phyloP scores from a whole-genome alignment of 2,888 invertebrate genomes.

The Nudaria mundana region DNA sequence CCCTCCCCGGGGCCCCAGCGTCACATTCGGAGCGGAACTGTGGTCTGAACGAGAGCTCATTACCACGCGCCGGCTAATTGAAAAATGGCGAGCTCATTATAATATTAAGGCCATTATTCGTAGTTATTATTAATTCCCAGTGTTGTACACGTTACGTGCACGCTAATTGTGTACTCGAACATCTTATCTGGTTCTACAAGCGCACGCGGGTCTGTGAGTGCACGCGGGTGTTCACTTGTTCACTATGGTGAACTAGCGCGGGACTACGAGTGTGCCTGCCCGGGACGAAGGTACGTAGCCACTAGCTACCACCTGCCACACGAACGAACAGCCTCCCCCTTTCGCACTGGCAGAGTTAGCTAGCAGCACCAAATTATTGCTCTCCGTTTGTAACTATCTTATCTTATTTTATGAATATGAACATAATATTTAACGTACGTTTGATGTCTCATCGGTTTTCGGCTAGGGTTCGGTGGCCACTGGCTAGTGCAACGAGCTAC shows the following conservation, averaged over 20 bases:
- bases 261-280: neutral
- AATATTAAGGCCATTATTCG: slow-evolving; percentile 55
- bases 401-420: neutral
- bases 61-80: slow-evolving; percentile 45
- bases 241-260: neutral
- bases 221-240: too few species aligned
- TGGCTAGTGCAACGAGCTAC: neutral
- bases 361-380: too few species aligned
- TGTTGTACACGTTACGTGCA: slow-evolving; percentile 25
- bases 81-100: slow-evolving; percentile 53
- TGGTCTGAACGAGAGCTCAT: slow-evolving; percentile 40
- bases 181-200: too few species aligned
- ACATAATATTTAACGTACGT: neutral
- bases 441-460: neutral
- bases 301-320: neutral
- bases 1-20: neutral
- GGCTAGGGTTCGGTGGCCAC: neutral
- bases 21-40: slow-evolving; percentile 30
- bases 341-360: too few species aligned
- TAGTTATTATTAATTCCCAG: slow-evolving; percentile 41
- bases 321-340: too few species aligned
- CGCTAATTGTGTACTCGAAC: slow-evolving; percentile 29
- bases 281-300: neutral
- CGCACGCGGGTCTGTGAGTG: neutral
- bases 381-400: too few species aligned